Evolutionary conservation across 2,888 invertebrate genomes (phyloP).

Genomic region (Cotesia congregata): DNA sequence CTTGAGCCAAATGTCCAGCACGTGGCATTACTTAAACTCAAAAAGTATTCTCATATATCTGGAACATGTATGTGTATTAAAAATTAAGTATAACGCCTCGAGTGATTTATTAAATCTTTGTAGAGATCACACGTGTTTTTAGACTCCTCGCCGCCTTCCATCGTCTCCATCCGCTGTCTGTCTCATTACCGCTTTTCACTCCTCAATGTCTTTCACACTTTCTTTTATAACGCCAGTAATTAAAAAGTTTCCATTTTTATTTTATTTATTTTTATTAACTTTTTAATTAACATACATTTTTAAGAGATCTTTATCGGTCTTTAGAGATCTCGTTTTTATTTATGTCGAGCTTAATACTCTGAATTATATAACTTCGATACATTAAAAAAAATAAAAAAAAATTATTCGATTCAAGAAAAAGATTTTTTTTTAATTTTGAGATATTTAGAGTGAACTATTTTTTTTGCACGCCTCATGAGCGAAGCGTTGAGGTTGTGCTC

Average conservation of each 20-base stretch:
- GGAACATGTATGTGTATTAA: constrained; percentile 32
- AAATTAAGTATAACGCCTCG: constrained; percentile 22
- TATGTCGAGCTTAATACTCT: no score
- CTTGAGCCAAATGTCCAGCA: constrained; percentile 48
- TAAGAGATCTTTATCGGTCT: no score
- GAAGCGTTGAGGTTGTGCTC: no score
- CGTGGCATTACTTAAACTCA: constrained; percentile 57
- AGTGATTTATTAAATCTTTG: constrained; percentile 55
- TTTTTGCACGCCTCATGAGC: no score
- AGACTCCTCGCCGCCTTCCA: constrained; percentile 43
- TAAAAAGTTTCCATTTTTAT: neutral
- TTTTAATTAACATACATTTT: neutral
- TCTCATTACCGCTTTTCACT: constrained; percentile 38
- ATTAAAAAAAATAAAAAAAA: no score
- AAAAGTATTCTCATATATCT: constrained; percentile 49
- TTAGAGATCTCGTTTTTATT: no score
- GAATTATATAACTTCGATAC: no score
- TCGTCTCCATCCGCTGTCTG: constrained; percentile 27
- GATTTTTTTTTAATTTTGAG: no score
- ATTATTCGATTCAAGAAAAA: no score
- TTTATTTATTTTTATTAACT: neutral
- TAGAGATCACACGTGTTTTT: constrained; percentile 47
- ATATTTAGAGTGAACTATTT: no score
- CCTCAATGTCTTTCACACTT: neutral
- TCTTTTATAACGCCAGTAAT: neutral